Evolutionary conservation across 2,113 vertebrate species (phyloP).

Genomic region (Eulemur macaco): DNA sequence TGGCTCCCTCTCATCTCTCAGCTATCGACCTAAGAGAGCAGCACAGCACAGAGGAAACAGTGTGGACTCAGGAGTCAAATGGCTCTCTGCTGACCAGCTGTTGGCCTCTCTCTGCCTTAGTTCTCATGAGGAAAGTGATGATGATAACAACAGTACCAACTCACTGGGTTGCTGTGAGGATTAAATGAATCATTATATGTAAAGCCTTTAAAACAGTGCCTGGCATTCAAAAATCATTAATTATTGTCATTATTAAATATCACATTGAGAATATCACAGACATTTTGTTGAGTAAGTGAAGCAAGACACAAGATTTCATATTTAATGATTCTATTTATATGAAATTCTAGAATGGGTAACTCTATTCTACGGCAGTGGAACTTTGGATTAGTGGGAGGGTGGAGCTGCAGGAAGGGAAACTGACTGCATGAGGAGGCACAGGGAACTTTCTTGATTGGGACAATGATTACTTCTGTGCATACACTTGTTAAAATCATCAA

Average conservation of each 20-base stretch:
- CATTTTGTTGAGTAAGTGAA: neutral
- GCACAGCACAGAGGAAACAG: too few relatives aligned
- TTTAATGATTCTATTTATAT: neutral
- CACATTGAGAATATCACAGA: constrained; percentile 19
- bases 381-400: neutral
- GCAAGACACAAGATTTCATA: neutral
- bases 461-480: too few relatives aligned
- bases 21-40: neutral
- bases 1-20: neutral
- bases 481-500: neutral
- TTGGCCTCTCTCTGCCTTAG: neutral
- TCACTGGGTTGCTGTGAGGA: neutral
- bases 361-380: neutral
- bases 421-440: too few relatives aligned
- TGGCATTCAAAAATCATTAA: neutral
- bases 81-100: accelerated
- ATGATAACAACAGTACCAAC: neutral
- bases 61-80: neutral
- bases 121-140: neutral
- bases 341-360: neutral
- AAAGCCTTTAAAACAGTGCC: neutral
- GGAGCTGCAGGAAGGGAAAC: neutral
- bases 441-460: neutral
- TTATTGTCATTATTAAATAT: neutral
- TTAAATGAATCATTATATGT: neutral